Base-by-base conservation (phyloP, 2,888 invertebrate species). In the Digitonthophagus gazella region DNA sequence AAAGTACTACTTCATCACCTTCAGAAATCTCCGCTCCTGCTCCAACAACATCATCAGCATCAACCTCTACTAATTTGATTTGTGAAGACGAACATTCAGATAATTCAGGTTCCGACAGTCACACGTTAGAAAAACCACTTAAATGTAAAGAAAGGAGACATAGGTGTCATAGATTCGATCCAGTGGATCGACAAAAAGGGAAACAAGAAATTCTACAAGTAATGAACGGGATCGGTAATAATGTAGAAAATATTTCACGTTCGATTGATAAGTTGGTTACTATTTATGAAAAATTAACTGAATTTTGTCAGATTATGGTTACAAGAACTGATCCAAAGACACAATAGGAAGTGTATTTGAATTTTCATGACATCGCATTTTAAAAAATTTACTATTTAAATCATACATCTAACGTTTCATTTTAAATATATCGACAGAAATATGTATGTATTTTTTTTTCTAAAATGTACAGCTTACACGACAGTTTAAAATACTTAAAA, bases 191-290 rank as follows among this genome's bases (percentile, higher is more conserved):
- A 6, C 28, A 44, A 44, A 44, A 11, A 3, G 28, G 28, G 6
- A 44, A 44, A 44, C 2, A 44, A n/a, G 61, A 61, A 19, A 61
- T 20, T n/a, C 6, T 61, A 19, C 19, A 18, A n/a, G 61, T 61
- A 16, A 61, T 61, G 61, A 16, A 61, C 18, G 20, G 20, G 5
- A 61, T 61, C n/a, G 61, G 61, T 2, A 18, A 18, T 4, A 61
- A 61, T 19, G 61, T 61, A 19, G 61, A 61, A 20, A 61, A 61
- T 19, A 61, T 61, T 18, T 61, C 61, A 5, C 16, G 18, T 61
- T 61, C 61, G 1, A 61, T 61, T 11, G 61, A 61, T 61, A 61
- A 61, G 18, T 61, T 61, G n/a, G 61, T 61, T 20, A 61, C 61
- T 16, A 61, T 61, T 18, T 61, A 61, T 61, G 61, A 61, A 20